Evolutionary conservation across 2,113 vertebrate genomes (phyloP).

Genomic region (Sphaerodactylus townsendi): DNA sequence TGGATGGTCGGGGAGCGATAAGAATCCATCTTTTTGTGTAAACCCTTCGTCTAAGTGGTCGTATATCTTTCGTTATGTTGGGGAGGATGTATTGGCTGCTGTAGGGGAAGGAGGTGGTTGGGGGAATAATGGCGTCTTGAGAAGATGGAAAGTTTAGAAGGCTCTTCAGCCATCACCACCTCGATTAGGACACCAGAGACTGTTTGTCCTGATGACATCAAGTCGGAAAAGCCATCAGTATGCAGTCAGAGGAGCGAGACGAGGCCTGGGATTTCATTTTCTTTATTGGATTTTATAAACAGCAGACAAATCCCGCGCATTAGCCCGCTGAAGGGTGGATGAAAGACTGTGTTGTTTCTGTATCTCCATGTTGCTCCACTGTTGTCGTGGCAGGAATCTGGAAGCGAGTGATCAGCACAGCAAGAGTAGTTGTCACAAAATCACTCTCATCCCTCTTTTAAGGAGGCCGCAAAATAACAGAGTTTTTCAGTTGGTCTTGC

Average conservation of each 20-base stretch:
- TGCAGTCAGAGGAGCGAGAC: neutral
- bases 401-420: neutral
- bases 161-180: neutral
- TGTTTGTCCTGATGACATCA: neutral
- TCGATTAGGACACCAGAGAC: neutral
- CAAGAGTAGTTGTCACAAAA: neutral
- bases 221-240: neutral
- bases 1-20: constrained; percentile 19
- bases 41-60: constrained; percentile 21
- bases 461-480: neutral
- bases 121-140: constrained; percentile 10
- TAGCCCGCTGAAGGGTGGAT: neutral
- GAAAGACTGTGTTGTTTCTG: neutral
- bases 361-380: neutral
- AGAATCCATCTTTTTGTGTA: constrained; percentile 25
- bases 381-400: neutral
- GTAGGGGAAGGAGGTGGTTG: neutral
- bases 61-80: constrained; percentile 12
- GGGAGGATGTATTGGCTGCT: neutral
- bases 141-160: constrained; percentile 19
- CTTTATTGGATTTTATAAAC: constrained; percentile 6
- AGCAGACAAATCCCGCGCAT: neutral
- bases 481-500: neutral
- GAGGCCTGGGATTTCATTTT: neutral
- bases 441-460: neutral